A percentile compares a stretch with the other conserved stretches of the same genome.
These are phyloP conservation scores for Yponomeuta evonymella DNA, from an alignment of 2,888 invertebrate genomes.

Conservation along the genomic window DNA sequence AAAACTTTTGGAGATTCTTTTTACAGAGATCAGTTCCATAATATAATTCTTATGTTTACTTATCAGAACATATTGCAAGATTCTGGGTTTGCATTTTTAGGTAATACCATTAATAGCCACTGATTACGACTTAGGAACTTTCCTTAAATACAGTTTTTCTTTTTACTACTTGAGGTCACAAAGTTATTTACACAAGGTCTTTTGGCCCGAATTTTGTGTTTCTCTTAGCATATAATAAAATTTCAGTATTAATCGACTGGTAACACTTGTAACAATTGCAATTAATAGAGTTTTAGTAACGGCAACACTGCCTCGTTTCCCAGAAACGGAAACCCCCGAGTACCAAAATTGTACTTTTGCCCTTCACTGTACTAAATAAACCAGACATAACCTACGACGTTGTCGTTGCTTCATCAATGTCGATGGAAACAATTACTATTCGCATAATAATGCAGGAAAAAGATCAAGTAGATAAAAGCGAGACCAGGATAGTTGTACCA, in stretches of 20 bases:
- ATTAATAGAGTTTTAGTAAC: too few relatives aligned
- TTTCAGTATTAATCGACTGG: too few relatives aligned
- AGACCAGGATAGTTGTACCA: too few relatives aligned
- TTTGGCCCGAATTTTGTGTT: too few relatives aligned
- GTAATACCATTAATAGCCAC: conserved; percentile 16
- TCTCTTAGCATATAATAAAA: too few relatives aligned
- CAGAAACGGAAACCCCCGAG: not conserved
- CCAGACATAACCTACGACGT: too few relatives aligned
- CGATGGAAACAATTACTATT: too few relatives aligned
- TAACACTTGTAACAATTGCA: too few relatives aligned
- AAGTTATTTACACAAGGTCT: not conserved
- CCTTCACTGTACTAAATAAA: not conserved
- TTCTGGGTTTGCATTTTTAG: not conserved
- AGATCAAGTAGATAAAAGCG: too few relatives aligned
- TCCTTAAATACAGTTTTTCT: not conserved
- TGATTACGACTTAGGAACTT: conserved; percentile 27
- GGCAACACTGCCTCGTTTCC: not conserved
- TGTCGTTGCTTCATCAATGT: too few relatives aligned
- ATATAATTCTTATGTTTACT: not conserved
- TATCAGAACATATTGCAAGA: not conserved
- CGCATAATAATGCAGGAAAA: too few relatives aligned
- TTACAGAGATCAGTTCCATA: conserved; percentile 37
- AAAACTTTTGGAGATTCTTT: conserved; percentile 26
- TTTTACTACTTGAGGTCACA: not conserved
- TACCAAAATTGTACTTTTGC: not conserved